phyloP scores from a whole-genome alignment of 2,888 invertebrate genomes.

The Falcaria lacertinaria region DNA sequence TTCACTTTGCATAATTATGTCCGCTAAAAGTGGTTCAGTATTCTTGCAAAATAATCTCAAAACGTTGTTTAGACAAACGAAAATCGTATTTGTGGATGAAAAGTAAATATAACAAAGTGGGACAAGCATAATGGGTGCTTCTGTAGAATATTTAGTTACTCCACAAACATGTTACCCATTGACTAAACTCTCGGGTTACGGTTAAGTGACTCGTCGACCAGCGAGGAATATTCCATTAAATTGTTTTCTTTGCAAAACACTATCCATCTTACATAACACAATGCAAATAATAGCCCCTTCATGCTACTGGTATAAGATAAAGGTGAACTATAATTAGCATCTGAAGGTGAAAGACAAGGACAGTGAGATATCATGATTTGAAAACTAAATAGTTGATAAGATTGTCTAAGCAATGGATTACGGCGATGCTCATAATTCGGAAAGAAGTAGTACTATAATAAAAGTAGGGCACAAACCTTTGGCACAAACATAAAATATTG shows the following conservation, averaged over 20 bases:
- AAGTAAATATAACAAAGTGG: conserved; percentile 53
- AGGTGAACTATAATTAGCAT: conserved; percentile 2
- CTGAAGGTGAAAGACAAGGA: background rate
- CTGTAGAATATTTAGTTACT: conserved; percentile 65
- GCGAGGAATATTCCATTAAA: conserved; percentile 70
- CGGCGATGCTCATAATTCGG: too few species aligned
- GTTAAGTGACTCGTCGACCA: conserved; percentile 73
- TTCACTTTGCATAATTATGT: background rate
- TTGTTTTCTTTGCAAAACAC: conserved; percentile 68
- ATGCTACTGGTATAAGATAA: conserved; percentile 8
- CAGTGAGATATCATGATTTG: background rate
- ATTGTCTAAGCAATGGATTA: too few species aligned
- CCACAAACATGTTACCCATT: conserved; percentile 66
- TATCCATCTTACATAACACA: conserved; percentile 43
- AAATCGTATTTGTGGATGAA: conserved; percentile 38
- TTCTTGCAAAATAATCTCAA: background rate
- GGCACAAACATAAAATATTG: too few species aligned
- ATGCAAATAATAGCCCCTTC: conserved; percentile 38
- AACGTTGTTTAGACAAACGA: background rate
- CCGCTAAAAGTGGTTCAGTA: background rate
- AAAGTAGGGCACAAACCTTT: too few species aligned
- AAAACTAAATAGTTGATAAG: too few species aligned
- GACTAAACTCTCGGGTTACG: conserved; percentile 61
- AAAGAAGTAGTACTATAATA: background rate
- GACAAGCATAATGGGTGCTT: conserved; percentile 56